These are phyloP conservation scores for Tipula helvola DNA, from an alignment of 2,888 invertebrate species.

Conservation along the genomic window DNA sequence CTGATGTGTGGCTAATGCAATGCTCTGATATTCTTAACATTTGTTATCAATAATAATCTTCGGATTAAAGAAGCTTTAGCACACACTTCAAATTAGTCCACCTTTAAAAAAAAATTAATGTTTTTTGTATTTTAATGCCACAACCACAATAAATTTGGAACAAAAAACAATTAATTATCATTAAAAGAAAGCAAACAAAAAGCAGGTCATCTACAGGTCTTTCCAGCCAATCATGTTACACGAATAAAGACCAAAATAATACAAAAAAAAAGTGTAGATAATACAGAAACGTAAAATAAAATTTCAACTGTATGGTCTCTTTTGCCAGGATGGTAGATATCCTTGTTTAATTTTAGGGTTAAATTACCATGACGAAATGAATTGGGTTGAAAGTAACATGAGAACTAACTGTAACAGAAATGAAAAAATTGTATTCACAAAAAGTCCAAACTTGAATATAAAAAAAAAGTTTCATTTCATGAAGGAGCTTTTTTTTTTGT, in stretches of 20 bases:
- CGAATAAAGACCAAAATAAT: background rate
- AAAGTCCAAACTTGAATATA: background rate
- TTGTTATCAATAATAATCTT: too few species aligned
- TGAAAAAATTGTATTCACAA: background rate
- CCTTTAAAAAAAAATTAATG: background rate
- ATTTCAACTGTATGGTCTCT: background rate
- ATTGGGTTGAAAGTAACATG: conserved; percentile 4
- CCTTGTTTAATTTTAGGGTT: background rate
- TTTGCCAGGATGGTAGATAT: background rate
- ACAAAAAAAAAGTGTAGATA: background rate
- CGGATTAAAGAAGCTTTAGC: background rate
- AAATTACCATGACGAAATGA: background rate
- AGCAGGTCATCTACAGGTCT: background rate
- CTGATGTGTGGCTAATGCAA: too few species aligned
- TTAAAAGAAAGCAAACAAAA: background rate
- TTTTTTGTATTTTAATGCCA: background rate
- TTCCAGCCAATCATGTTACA: background rate
- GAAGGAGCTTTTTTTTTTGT: background rate
- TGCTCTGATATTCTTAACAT: too few species aligned
- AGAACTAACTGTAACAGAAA: background rate
- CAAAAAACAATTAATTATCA: background rate
- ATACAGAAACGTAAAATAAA: background rate
- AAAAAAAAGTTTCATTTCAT: background rate
- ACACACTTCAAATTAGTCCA: background rate
- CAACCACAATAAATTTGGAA: background rate